A percentile compares a stretch with the other conserved stretches of the same genome.
Evolutionary conservation across 2,797 vertebrate genomes (phyloP).

Genomic region (Lacerta agilis): DNA sequence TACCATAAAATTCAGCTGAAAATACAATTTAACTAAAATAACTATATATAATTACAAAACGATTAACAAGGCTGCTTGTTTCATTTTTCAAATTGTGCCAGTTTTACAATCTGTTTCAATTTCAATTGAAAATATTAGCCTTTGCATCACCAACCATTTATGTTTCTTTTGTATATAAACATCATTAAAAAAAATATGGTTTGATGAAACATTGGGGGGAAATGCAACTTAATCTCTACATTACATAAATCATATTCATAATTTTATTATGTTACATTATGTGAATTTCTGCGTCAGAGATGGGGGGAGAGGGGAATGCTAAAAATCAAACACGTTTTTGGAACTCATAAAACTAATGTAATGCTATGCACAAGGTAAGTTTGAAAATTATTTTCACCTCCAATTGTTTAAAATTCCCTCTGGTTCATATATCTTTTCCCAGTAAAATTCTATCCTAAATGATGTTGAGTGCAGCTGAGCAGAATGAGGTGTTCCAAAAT

Average conservation of each 20-base stretch:
- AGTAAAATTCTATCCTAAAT: not conserved
- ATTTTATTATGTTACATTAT: not conserved
- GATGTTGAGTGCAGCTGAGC: not conserved
- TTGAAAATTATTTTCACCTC: not conserved
- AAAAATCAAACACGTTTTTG: not conserved
- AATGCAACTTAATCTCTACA: not conserved
- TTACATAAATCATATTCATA: not conserved
- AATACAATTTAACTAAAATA: not conserved
- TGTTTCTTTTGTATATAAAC: not conserved
- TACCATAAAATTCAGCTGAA: not conserved
- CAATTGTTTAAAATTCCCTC: not conserved
- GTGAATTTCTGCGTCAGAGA: not conserved
- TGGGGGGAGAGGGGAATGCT: not conserved
- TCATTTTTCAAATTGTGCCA: not conserved
- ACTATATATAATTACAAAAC: not conserved
- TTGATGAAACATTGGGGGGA: not conserved
- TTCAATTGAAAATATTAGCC: not conserved
- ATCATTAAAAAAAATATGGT: not conserved
- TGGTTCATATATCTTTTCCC: not conserved
- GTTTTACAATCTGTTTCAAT: not conserved
- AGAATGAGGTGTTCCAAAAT: not conserved
- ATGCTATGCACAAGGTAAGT: not conserved
- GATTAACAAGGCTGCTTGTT: not conserved
- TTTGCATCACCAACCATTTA: not conserved
- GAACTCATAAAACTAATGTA: not conserved